Evolutionary conservation across 2,888 invertebrate species (phyloP).

Genomic region (Pasiphila rectangulata): DNA sequence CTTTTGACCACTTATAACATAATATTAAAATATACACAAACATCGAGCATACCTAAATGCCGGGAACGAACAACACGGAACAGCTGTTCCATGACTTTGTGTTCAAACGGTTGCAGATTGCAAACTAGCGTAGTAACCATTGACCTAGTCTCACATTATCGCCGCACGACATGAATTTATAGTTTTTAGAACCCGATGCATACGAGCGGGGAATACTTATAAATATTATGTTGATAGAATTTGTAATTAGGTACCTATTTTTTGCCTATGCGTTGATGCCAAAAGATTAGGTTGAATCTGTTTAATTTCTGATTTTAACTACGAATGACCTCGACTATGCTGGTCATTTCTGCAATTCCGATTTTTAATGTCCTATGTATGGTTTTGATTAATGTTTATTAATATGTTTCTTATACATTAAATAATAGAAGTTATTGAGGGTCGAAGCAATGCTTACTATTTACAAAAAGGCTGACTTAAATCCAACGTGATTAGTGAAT

Average conservation of each 20-base stretch:
- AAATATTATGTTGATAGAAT: conserved; percentile 27
- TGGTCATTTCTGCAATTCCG: no score
- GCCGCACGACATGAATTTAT: conserved; percentile 16
- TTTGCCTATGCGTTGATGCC: conserved; percentile 18
- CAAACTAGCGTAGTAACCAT: conserved; percentile 11
- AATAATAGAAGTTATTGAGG: no score
- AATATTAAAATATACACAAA: background rate
- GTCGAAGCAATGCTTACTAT: no score
- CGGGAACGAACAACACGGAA: conserved; percentile 1
- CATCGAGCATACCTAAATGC: background rate
- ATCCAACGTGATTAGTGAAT: no score
- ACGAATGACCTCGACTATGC: no score
- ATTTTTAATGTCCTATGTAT: no score
- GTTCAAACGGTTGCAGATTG: conserved; percentile 16
- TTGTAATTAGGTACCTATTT: conserved; percentile 7
- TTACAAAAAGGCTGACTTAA: no score
- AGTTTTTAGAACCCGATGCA: conserved; percentile 23
- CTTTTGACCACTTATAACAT: no score
- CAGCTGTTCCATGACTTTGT: conserved; percentile 20
- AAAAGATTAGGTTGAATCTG: conserved; percentile 8
- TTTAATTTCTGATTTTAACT: no score
- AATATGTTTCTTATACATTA: no score
- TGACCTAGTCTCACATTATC: conserved; percentile 9
- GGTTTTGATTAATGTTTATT: no score
- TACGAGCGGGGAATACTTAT: conserved; percentile 27